phyloP scores from a whole-genome alignment of 2,888 invertebrate species.

The Tortricodes alternella region DNA sequence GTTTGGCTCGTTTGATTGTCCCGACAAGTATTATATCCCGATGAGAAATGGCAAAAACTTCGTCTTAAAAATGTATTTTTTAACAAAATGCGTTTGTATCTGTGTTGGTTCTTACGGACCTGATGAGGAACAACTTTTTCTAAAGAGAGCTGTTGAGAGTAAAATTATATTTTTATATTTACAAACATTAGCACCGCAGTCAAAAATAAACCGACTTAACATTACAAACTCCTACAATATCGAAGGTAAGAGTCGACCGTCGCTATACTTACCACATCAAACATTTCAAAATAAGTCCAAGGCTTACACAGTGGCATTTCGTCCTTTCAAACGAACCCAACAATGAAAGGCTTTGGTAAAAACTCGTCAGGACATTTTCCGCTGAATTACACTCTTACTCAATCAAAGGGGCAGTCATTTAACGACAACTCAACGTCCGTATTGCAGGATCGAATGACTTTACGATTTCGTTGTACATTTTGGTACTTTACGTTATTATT shows the following conservation, averaged over 20 bases:
- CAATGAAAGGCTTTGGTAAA: slow-evolving; percentile 15
- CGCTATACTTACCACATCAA: slow-evolving; percentile 15
- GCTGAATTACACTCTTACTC: slow-evolving; percentile 14
- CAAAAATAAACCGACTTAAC: slow-evolving; percentile 5
- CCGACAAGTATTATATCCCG: too few species aligned
- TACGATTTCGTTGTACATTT: not conserved
- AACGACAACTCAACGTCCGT: slow-evolving; percentile 2
- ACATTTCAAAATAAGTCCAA: slow-evolving; percentile 10
- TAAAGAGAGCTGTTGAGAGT: too few species aligned
- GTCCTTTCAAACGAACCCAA: slow-evolving; percentile 15
- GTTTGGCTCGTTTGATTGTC: too few species aligned
- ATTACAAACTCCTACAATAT: slow-evolving; percentile 4
- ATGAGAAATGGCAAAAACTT: too few species aligned
- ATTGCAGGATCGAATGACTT: not conserved
- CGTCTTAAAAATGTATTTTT: too few species aligned
- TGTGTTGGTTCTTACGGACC: too few species aligned
- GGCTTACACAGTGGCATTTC: slow-evolving; percentile 10
- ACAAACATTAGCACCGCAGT: too few species aligned
- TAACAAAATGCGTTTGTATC: too few species aligned
- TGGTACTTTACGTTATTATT: not conserved
- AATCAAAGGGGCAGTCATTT: slow-evolving; percentile 18
- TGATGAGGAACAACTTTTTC: too few species aligned
- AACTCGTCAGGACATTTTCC: slow-evolving; percentile 15
- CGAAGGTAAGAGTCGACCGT: slow-evolving; percentile 4
- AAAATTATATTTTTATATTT: too few species aligned